phyloP scores from a whole-genome alignment of 2,113 vertebrate genomes.

The Rhodinocichla rosea region DNA sequence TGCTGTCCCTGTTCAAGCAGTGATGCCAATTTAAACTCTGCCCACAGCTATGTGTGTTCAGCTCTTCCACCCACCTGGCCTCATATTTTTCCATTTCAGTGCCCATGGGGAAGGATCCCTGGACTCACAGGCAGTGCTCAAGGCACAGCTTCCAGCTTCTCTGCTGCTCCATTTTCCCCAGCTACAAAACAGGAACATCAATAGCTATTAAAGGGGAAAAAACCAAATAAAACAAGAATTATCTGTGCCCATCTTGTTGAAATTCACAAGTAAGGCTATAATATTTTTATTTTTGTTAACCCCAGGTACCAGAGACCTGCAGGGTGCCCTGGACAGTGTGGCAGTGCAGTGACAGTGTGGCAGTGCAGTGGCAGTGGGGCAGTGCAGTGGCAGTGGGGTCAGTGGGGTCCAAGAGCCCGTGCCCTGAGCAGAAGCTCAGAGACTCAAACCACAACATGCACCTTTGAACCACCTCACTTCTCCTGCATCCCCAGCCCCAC shows the following conservation, averaged over 20 bases:
- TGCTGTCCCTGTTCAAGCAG: not conserved
- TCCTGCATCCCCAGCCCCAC: not conserved
- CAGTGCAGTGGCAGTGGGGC: not conserved
- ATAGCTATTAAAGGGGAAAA: not conserved
- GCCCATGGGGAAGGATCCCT: not conserved
- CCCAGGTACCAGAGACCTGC: not conserved
- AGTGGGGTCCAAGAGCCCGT: not conserved
- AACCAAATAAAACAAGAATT: not conserved
- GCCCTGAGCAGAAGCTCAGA: not conserved
- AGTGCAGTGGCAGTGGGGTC: not conserved
- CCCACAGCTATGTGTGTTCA: not conserved
- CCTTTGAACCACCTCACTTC: not conserved
- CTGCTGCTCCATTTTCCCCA: not conserved
- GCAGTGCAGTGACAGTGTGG: not conserved
- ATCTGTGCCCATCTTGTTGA: fast-evolving
- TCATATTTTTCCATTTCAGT: not conserved
- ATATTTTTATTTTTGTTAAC: not conserved
- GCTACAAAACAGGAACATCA: not conserved
- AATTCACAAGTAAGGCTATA: not conserved
- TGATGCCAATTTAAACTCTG: not conserved
- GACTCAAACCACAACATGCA: not conserved
- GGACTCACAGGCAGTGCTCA: not conserved
- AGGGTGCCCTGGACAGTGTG: not conserved
- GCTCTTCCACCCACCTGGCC: not conserved
- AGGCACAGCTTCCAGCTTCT: not conserved